A percentile compares a stretch with the other conserved stretches of the same genome.
Evolutionary conservation across 1,140 invertebrate genomes (phyloP).

Genomic region (Drosophila kohkoa): DNA sequence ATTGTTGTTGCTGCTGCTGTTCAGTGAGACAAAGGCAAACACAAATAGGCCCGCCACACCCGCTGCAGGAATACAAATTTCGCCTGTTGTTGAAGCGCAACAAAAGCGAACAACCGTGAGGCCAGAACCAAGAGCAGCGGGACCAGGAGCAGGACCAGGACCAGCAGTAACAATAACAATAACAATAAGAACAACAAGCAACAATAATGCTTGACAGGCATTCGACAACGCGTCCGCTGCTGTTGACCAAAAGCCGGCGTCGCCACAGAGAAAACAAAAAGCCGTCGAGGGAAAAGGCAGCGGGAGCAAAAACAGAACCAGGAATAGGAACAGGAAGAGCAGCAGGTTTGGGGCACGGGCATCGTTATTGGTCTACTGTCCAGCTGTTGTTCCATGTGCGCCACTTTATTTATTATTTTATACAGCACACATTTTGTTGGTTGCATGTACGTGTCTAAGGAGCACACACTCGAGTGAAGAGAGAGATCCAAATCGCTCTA

Average conservation of each 20-base stretch:
- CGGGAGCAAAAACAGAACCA: conserved; percentile 1
- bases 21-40: conserved; percentile 44
- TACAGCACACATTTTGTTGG: conserved; percentile 25
- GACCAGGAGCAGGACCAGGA: conserved; percentile 20
- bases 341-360: conserved; percentile 2
- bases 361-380: conserved; percentile 15
- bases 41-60: conserved; percentile 26
- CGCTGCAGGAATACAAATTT: conserved; percentile 30
- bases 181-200: conserved; percentile 46
- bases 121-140: not conserved
- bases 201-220: conserved; percentile 62
- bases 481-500: conserved; percentile 65
- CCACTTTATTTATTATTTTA: conserved; percentile 61
- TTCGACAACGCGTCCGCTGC: conserved; percentile 51
- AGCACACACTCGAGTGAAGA: conserved; percentile 34
- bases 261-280: conserved; percentile 23
- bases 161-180: conserved; percentile 39
- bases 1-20: conserved; percentile 1
- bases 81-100: conserved; percentile 37
- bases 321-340: not conserved
- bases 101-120: conserved; percentile 16
- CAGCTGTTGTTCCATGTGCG: conserved; percentile 44
- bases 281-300: not conserved
- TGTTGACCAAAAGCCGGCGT: conserved; percentile 46
- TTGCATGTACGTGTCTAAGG: conserved; percentile 39